Evolutionary conservation across 1,140 invertebrate genomes (phyloP).

Genomic region (Chelonus insularis): DNA sequence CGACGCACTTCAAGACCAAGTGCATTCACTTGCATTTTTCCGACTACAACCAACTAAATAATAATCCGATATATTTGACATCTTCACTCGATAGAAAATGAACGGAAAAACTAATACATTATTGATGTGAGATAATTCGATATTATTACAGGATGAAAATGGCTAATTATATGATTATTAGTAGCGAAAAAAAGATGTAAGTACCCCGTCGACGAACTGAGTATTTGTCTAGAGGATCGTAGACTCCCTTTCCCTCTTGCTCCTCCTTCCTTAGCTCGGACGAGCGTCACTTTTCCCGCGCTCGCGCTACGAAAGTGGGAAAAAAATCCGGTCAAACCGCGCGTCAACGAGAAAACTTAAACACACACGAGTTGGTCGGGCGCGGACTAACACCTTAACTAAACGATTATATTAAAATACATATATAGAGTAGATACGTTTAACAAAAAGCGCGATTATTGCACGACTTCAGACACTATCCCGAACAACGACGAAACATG

Average conservation of each 20-base stretch:
- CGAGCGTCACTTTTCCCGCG: constrained; percentile 24
- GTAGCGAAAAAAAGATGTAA: constrained; percentile 9
- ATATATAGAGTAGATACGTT: not conserved
- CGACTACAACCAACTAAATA: not conserved
- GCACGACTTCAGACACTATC: not conserved
- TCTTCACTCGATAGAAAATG: no score
- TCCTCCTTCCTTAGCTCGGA: not conserved
- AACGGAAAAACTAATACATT: no score
- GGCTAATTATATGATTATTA: no score
- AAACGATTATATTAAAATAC: not conserved
- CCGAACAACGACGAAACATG: no score
- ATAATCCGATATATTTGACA: no score
- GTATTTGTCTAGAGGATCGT: not conserved
- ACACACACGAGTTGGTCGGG: constrained; percentile 1
- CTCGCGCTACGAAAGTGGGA: constrained; percentile 15
- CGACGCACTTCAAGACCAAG: constrained; percentile 8
- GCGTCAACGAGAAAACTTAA: not conserved
- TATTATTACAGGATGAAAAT: no score
- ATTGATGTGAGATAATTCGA: no score
- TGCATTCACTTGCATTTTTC: constrained; percentile 7
- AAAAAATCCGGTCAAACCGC: constrained; percentile 2
- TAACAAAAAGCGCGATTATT: not conserved
- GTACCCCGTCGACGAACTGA: constrained; percentile 15
- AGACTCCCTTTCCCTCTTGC: constrained; percentile 7
- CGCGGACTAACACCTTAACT: not conserved